phyloP scores from a whole-genome alignment of 2,113 vertebrate species.

The Puffinus mauretanicus region DNA sequence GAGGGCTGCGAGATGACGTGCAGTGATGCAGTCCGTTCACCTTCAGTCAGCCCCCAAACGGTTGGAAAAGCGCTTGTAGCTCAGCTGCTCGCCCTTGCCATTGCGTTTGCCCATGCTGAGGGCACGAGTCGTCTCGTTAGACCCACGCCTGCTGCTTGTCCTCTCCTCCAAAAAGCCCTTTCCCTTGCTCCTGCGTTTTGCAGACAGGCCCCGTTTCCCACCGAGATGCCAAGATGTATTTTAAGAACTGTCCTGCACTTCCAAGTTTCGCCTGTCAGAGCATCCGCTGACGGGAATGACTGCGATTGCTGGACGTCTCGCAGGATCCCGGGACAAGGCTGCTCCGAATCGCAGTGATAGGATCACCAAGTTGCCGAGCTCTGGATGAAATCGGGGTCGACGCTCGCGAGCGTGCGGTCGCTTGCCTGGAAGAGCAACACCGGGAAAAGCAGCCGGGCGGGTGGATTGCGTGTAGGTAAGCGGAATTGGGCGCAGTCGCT shows the following conservation, averaged over 20 bases:
- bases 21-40: too few relatives aligned
- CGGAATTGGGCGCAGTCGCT: too few relatives aligned
- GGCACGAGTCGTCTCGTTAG: neutral
- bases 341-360: neutral
- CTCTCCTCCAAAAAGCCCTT: neutral
- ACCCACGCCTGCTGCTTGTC: neutral
- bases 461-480: neutral
- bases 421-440: neutral
- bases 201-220: neutral
- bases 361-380: neutral
- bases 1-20: neutral
- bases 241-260: neutral
- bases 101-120: too few relatives aligned
- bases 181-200: neutral
- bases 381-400: neutral
- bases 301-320: neutral
- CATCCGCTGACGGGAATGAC: neutral
- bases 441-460: neutral
- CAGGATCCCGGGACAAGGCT: neutral
- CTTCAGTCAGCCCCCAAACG: neutral
- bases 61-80: neutral
- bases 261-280: neutral
- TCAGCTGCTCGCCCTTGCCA: neutral
- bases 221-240: neutral
- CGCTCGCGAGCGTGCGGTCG: neutral